These are phyloP conservation scores for Synergus itoensis DNA, from an alignment of 2,888 invertebrate genomes.

Conservation along the genomic window DNA sequence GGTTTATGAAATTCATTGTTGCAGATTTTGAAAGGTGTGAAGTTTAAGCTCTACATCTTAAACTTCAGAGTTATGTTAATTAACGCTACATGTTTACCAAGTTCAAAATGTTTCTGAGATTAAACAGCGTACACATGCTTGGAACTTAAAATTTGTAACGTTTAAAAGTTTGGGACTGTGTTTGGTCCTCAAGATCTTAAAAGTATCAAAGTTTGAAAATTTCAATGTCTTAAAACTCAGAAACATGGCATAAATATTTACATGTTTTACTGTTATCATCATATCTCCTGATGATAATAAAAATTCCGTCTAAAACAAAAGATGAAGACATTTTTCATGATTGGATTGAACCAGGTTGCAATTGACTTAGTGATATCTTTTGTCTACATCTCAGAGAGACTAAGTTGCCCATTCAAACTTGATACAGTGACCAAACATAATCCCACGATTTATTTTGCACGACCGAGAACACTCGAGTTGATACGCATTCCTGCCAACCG, in stretches of 20 bases:
- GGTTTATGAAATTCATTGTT: not conserved
- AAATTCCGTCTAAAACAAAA: no score
- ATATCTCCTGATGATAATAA: no score
- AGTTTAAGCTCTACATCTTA: not conserved
- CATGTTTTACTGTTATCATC: no score
- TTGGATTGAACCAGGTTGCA: not conserved
- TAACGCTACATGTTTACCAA: not conserved
- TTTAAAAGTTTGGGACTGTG: not conserved
- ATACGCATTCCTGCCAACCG: slow-evolving; percentile 38
- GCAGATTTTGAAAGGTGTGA: not conserved
- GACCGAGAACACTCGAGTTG: slow-evolving; percentile 56
- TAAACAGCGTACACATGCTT: not conserved
- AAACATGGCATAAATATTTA: no score
- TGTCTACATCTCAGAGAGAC: not conserved
- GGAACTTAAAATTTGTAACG: not conserved
- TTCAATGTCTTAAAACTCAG: no score
- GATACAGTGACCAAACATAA: slow-evolving; percentile 56
- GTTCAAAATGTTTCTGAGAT: not conserved
- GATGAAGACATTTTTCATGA: not conserved
- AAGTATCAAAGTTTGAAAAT: no score
- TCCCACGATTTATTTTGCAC: slow-evolving; percentile 61
- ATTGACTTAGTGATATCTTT: not conserved
- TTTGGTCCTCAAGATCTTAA: not conserved
- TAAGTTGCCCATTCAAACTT: slow-evolving; percentile 37
- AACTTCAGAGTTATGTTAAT: not conserved